These are phyloP conservation scores for Macaria liturata DNA, from an alignment of 2,888 invertebrate genomes.

Conservation along the genomic window DNA sequence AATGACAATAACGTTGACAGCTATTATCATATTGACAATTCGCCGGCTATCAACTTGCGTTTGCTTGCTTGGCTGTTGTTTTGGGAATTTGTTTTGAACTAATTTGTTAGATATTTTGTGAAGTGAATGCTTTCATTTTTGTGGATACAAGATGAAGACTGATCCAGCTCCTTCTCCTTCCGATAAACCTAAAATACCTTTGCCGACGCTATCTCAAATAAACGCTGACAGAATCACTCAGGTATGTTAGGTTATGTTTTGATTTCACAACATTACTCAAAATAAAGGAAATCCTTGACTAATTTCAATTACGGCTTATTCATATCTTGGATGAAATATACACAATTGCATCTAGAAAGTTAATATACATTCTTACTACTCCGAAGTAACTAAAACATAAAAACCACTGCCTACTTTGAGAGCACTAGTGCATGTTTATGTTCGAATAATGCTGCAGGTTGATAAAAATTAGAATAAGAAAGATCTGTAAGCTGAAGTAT, in stretches of 20 bases:
- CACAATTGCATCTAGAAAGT: too few relatives aligned
- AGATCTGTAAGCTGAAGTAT: too few relatives aligned
- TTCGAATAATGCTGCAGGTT: too few relatives aligned
- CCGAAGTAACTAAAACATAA: too few relatives aligned
- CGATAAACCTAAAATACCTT: constrained; percentile 81
- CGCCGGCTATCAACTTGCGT: not conserved
- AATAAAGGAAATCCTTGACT: not conserved
- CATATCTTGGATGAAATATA: too few relatives aligned
- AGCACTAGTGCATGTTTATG: too few relatives aligned
- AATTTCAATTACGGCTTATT: not conserved
- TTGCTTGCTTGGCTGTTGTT: constrained; percentile 5
- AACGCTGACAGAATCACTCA: constrained; percentile 95
- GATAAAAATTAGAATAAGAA: too few relatives aligned
- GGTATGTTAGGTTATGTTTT: constrained; percentile 79
- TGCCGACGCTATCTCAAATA: constrained; percentile 94
- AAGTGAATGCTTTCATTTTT: constrained; percentile 20
- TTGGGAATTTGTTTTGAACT: constrained; percentile 14
- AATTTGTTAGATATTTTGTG: constrained; percentile 8
- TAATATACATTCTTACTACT: too few relatives aligned
- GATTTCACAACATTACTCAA: constrained; percentile 39
- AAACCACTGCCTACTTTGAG: too few relatives aligned
- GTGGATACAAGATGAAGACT: constrained; percentile 54
- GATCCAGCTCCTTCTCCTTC: constrained; percentile 51
- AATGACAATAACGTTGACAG: constrained; percentile 1
- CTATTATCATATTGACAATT: not conserved